A percentile compares a stretch with the other conserved stretches of the same genome.
phyloP scores from a whole-genome alignment of 1,140 invertebrate species.

The Mylabris phalerata region DNA sequence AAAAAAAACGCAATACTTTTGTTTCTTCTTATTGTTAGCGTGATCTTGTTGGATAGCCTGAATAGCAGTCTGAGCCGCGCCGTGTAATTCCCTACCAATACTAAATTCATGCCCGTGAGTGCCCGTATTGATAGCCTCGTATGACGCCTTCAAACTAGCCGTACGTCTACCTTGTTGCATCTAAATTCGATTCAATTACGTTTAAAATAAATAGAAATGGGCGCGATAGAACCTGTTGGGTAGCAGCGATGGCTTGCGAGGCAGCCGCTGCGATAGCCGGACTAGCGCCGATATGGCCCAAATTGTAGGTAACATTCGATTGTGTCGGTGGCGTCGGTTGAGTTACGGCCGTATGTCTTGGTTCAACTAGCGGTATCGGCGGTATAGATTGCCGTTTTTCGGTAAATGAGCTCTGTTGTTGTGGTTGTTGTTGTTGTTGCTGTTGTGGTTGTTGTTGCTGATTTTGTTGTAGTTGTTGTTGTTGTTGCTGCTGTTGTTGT shows the following conservation, averaged over 20 bases:
- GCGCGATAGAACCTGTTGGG: slow-evolving; percentile 65
- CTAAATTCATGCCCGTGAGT: slow-evolving; percentile 50
- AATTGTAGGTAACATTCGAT: slow-evolving; percentile 44
- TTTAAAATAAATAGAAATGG: not conserved
- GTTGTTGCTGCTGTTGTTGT: no score
- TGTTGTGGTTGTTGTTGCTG: no score
- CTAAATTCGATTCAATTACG: slow-evolving; percentile 36
- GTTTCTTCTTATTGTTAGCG: slow-evolving; percentile 56
- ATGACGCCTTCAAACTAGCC: slow-evolving; percentile 90
- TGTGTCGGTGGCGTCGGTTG: slow-evolving; percentile 26
- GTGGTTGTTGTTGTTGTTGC: no score
- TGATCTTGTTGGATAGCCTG: slow-evolving; percentile 59
- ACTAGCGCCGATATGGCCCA: slow-evolving; percentile 62
- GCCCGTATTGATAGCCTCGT: slow-evolving; percentile 73
- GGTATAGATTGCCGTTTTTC: slow-evolving; percentile 43
- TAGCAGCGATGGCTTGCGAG: slow-evolving; percentile 92
- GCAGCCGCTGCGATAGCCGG: slow-evolving; percentile 91
- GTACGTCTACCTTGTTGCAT: slow-evolving; percentile 92
- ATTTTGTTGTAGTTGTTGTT: no score
- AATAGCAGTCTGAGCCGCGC: slow-evolving; percentile 70
- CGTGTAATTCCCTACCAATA: slow-evolving; percentile 61
- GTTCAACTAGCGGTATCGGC: slow-evolving; percentile 24
- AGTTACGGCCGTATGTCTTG: slow-evolving; percentile 17
- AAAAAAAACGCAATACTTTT: slow-evolving; percentile 46
- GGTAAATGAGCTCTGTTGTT: slow-evolving; percentile 27